Base-by-base conservation (phyloP, 1,140 invertebrate genomes). In the Ips nitidus region DNA sequence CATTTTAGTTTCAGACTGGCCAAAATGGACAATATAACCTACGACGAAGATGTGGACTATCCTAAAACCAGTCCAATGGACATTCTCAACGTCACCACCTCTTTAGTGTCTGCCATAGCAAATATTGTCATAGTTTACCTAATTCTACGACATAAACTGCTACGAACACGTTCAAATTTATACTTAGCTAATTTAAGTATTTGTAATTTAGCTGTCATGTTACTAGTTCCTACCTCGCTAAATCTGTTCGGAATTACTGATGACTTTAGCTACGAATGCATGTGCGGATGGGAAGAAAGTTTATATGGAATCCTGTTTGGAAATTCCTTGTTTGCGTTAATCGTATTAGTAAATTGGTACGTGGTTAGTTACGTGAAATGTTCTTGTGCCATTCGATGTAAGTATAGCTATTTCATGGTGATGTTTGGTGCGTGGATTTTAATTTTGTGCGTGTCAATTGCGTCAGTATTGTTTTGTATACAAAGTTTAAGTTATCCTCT, bases 161-260 rank as follows among this genome's bases (percentile, higher is more conserved):
- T 71, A 37, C 42, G 58, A 37, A 71, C 71, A 4, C 68, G 67
- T 4, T 53, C 55, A 2, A 73, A 74, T 52, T 61, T 71, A 1
- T 74, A 74, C 66, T 43, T 75, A 50, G 60, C 64, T 37, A 74
- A 74, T 57, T 73, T 69, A 61, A 73, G 71, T 56, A 50, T 75
- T 6, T 74, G 73, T 41, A 73, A 73, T 53, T 66, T 68, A 36
- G 22, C 72, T 1, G 42, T 71, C 2, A 57, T 72, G 41, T 3
- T 73, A 8, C 69, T 70, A 36, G 56, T 61, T 41, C 73, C 71
- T 3, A 42, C 41, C 39, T 66, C 50, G 3, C 52, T 70, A 2
- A 70, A 67, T 39, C 6, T 71, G 4, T 71, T 75, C 52, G 71
- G 66, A 52, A 61, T 66, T 1, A 42, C 60, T 4, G 59, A 73